Percentiles rank a stretch among this genome's conserved stretches.
Conservation (phyloP, 2,888 invertebrate species). For the Plebejus anna region DNA sequence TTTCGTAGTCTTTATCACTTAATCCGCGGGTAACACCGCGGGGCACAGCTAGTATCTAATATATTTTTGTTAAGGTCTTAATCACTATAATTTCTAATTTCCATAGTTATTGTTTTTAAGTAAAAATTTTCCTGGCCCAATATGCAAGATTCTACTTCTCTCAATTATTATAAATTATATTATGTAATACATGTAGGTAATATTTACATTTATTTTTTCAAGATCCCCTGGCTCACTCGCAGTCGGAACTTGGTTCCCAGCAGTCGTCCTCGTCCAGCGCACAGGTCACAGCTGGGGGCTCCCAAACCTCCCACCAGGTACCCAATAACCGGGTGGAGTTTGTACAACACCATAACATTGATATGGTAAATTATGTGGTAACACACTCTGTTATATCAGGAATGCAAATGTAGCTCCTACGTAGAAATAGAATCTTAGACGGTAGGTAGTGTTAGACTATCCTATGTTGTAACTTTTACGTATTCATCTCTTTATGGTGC, state of each 20-base stretch:
- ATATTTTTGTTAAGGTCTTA: too few species aligned
- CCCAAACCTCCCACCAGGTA: slow-evolving; percentile 71
- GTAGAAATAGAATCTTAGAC: slow-evolving; percentile 42
- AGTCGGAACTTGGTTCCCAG: slow-evolving; percentile 37
- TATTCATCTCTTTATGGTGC: neutral
- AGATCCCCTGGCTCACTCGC: slow-evolving; percentile 71
- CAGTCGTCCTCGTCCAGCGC: slow-evolving; percentile 8
- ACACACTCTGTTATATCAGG: slow-evolving; percentile 63
- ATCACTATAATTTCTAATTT: too few species aligned
- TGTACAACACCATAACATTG: slow-evolving; percentile 79
- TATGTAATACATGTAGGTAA: neutral
- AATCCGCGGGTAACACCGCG: too few species aligned
- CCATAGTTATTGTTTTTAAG: too few species aligned
- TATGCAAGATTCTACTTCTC: too few species aligned
- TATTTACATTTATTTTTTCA: slow-evolving; percentile 36
- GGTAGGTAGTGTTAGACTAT: neutral
- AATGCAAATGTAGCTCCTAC: slow-evolving; percentile 61
- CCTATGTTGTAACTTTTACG: neutral
- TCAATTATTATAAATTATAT: too few species aligned
- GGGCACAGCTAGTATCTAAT: too few species aligned
- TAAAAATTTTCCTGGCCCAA: neutral
- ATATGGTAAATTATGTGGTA: slow-evolving; percentile 76
- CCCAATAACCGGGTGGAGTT: slow-evolving; percentile 78
- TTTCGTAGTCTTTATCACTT: too few species aligned
- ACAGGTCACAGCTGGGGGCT: slow-evolving; percentile 51